Conservation (phyloP, 2,888 invertebrate genomes). For the Torymus tubicola region DNA sequence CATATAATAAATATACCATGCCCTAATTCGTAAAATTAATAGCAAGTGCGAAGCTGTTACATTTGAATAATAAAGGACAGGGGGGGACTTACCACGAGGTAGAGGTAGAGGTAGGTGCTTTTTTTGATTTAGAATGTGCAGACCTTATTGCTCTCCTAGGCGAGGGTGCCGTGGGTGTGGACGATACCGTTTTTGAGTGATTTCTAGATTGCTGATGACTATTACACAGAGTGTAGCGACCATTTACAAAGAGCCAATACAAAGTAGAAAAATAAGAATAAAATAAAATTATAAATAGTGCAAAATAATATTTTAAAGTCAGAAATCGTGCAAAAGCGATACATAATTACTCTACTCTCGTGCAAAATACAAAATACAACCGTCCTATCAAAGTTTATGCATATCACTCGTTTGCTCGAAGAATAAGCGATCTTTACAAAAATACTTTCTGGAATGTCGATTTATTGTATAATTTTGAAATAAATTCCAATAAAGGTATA, state of each 20-base stretch:
- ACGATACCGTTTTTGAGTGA: conserved; percentile 64
- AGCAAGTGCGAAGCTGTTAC: no score
- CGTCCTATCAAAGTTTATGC: conserved; percentile 1
- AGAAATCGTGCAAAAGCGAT: not conserved
- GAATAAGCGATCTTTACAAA: no score
- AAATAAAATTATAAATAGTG: conserved; percentile 26
- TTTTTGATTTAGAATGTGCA: conserved; percentile 42
- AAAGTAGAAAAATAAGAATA: conserved; percentile 55
- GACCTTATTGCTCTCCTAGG: conserved; percentile 66
- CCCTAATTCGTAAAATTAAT: no score
- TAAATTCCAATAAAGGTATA: not conserved
- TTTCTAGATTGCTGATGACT: conserved; percentile 67
- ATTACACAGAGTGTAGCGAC: conserved; percentile 59
- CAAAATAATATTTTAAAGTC: not conserved
- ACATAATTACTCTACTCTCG: not conserved
- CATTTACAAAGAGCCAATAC: conserved; percentile 42
- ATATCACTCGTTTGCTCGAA: conserved; percentile 16
- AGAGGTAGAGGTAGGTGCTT: conserved; percentile 15
- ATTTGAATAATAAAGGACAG: no score
- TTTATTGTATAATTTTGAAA: conserved; percentile 6
- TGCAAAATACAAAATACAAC: not conserved
- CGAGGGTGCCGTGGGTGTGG: conserved; percentile 59
- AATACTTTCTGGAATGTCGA: no score
- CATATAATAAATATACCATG: no score
- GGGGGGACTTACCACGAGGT: conserved; percentile 63